These are phyloP conservation scores for Eriocheir sinensis DNA, from an alignment of 1,140 invertebrate genomes.

Conservation along the genomic window DNA sequence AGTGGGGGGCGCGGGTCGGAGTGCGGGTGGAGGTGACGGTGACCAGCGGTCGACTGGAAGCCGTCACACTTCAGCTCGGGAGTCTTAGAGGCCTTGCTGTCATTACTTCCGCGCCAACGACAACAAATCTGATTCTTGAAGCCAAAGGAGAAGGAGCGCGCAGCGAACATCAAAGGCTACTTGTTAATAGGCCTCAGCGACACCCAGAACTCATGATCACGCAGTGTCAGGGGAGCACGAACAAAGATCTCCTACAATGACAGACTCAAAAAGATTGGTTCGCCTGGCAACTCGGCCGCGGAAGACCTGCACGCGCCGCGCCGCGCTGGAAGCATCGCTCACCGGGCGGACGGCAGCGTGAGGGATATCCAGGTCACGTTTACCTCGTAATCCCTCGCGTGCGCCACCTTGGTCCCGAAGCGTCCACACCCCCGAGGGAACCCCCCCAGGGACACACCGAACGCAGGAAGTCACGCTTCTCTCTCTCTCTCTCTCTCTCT, in stretches of 20 bases:
- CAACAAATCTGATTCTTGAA: not conserved
- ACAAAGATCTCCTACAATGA: too few species aligned
- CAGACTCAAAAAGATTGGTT: not conserved
- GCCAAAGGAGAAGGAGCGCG: not conserved
- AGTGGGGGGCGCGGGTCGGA: not conserved
- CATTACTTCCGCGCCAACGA: not conserved
- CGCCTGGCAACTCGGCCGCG: not conserved
- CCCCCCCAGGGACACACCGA: too few species aligned
- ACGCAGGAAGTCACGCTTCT: too few species aligned
- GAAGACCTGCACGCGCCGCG: not conserved
- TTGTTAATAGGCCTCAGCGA: not conserved
- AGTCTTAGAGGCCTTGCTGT: not conserved
- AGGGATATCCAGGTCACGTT: not conserved
- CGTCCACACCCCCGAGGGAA: not conserved
- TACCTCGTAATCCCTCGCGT: not conserved
- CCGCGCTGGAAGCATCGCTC: not conserved
- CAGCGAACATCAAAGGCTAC: not conserved
- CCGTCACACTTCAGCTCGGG: not conserved
- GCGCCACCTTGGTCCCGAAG: not conserved
- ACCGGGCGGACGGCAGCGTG: not conserved
- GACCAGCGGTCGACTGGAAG: not conserved
- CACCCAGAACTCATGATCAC: too few species aligned
- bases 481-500: conserved; percentile 12
- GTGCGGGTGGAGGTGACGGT: not conserved
- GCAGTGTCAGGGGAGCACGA: too few species aligned